Evolutionary conservation across 2,888 invertebrate genomes (phyloP).

Genomic region (Baccha elongata): DNA sequence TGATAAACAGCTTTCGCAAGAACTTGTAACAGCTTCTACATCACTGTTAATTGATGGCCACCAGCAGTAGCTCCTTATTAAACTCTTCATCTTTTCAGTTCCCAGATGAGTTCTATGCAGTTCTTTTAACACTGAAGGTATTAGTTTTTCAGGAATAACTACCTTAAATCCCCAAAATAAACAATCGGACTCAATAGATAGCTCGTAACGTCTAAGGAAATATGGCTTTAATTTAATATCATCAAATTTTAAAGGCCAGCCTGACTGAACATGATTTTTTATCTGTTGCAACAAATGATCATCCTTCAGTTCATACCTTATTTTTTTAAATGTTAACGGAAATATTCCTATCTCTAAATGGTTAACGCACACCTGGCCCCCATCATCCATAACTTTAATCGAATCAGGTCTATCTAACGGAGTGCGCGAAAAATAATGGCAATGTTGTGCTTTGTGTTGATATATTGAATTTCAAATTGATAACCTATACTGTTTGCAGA

Average conservation of each 20-base stretch:
- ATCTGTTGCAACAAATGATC: neutral
- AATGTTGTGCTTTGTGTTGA: constrained; percentile 59
- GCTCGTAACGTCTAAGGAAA: constrained; percentile 1
- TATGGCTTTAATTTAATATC: neutral
- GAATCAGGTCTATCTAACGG: neutral
- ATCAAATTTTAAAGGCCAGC: neutral
- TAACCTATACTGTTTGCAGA: constrained; percentile 23
- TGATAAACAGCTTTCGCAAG: neutral
- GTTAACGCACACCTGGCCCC: neutral
- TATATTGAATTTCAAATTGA: constrained; percentile 63
- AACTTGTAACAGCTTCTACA: neutral
- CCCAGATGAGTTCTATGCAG: neutral
- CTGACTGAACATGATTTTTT: neutral
- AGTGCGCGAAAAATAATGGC: constrained; percentile 62
- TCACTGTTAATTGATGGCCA: neutral
- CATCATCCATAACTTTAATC: neutral
- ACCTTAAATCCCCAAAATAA: constrained; percentile 27
- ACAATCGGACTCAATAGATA: constrained; percentile 6
- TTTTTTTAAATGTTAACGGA: neutral
- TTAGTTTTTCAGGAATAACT: neutral
- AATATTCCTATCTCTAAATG: neutral
- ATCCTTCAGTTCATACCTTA: neutral
- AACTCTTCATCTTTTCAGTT: constrained; percentile 59
- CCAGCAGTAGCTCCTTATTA: constrained; percentile 72
- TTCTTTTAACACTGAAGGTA: neutral